phyloP scores from a whole-genome alignment of 2,113 vertebrate genomes.

The Cryptoleucopteryx plumbea region DNA sequence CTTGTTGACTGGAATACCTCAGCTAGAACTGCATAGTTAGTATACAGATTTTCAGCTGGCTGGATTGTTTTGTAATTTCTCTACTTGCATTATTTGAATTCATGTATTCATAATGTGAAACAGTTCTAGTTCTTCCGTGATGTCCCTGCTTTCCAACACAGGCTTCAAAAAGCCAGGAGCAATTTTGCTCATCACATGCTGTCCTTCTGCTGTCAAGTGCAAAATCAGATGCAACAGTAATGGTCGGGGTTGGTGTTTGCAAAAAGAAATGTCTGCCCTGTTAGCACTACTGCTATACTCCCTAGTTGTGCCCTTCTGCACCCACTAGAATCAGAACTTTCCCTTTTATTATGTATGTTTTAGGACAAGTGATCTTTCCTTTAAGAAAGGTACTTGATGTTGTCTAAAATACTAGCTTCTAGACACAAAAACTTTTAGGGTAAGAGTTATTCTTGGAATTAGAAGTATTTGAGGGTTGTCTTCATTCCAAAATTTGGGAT shows the following conservation, averaged over 20 bases:
- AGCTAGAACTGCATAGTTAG: neutral
- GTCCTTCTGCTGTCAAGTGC: neutral
- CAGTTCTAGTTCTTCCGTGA: neutral
- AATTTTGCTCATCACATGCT: neutral
- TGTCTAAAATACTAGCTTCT: neutral
- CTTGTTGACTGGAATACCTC: conserved; percentile 20
- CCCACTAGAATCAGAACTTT: neutral
- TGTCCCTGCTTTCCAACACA: neutral
- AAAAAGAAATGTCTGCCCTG: neutral
- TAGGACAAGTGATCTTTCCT: neutral
- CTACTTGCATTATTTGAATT: conserved; percentile 14
- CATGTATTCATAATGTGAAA: conserved; percentile 12
- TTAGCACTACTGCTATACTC: neutral
- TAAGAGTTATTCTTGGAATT: neutral
- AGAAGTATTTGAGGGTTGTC: neutral
- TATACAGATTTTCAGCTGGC: conserved; percentile 13
- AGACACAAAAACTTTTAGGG: neutral
- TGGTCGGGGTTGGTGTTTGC: neutral
- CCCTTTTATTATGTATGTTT: neutral
- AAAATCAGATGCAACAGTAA: neutral
- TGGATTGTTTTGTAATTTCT: conserved; percentile 33
- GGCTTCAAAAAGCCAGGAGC: conserved; percentile 11
- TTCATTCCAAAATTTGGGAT: neutral
- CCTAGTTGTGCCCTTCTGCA: neutral
- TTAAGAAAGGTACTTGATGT: neutral